Conservation (phyloP, 2,888 invertebrate species). For the Julus scanicus region DNA sequence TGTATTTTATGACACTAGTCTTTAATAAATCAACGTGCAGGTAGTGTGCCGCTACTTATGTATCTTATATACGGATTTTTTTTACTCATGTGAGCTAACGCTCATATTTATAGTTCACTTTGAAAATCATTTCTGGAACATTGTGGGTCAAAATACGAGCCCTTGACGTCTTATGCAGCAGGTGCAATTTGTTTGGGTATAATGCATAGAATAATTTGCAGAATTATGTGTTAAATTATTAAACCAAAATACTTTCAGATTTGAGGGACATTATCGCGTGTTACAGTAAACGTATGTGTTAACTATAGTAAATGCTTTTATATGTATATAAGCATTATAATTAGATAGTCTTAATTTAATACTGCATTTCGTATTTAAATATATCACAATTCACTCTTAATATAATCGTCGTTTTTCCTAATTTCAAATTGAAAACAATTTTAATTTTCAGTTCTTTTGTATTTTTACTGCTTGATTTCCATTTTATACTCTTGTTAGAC, state of each 20-base stretch:
- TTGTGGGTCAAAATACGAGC: not conserved
- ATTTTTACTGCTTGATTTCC: not conserved
- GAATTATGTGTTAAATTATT: too few species aligned
- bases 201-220: not conserved
- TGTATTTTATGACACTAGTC: not conserved
- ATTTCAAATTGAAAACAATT: not conserved
- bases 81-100: not conserved
- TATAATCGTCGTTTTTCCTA: not conserved
- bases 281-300: too few species aligned
- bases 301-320: too few species aligned
- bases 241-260: too few species aligned
- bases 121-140: not conserved
- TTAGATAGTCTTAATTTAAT: too few species aligned
- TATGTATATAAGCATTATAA: too few species aligned
- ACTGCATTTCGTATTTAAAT: too few species aligned
- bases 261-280: too few species aligned
- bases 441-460: not conserved
- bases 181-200: not conserved
- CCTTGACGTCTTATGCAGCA: too few species aligned
- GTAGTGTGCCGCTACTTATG: not conserved
- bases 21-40: slow-evolving; percentile 1
- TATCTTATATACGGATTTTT: not conserved
- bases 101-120: not conserved
- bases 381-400: not conserved
- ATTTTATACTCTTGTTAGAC: not conserved